Evolutionary conservation across 2,888 invertebrate genomes (phyloP).

Genomic region (Spisula solida): DNA sequence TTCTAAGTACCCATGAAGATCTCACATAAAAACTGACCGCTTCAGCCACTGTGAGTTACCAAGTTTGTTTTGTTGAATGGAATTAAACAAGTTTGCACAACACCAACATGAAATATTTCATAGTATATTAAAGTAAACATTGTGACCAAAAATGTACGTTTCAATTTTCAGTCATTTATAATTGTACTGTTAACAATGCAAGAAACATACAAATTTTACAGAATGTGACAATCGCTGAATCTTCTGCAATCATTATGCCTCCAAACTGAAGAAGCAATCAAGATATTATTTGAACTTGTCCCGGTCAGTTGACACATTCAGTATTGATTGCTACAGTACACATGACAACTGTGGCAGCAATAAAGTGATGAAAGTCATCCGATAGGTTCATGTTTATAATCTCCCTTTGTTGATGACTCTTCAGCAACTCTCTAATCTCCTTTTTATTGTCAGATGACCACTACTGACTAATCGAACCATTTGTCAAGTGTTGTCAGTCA

Average conservation of each 20-base stretch:
- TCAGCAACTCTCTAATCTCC: slow-evolving; percentile 47
- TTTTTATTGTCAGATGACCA: slow-evolving; percentile 44
- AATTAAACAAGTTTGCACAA: too few relatives aligned
- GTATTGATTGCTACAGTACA: slow-evolving; percentile 30
- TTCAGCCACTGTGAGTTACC: neutral
- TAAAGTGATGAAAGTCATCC: slow-evolving; percentile 36
- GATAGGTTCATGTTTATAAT: slow-evolving; percentile 35
- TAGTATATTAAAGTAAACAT: too few relatives aligned
- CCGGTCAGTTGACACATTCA: slow-evolving; percentile 22
- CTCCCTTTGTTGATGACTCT: slow-evolving; percentile 46
- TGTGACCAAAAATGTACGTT: too few relatives aligned
- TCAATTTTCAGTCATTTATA: too few relatives aligned
- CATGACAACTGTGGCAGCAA: neutral
- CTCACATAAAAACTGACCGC: too few relatives aligned
- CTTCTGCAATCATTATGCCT: neutral
- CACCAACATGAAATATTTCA: neutral
- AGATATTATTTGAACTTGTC: neutral
- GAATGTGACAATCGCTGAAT: too few relatives aligned
- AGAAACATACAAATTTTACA: neutral
- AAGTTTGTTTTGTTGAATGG: too few relatives aligned
- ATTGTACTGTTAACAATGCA: too few relatives aligned
- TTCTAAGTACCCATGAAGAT: neutral
- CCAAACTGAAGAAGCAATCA: neutral
- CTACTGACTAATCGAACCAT: slow-evolving; percentile 22
- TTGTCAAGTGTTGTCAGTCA: slow-evolving; percentile 38